Base-by-base conservation (phyloP, 2,113 vertebrate species). In the Deroptyus accipitrinus region DNA sequence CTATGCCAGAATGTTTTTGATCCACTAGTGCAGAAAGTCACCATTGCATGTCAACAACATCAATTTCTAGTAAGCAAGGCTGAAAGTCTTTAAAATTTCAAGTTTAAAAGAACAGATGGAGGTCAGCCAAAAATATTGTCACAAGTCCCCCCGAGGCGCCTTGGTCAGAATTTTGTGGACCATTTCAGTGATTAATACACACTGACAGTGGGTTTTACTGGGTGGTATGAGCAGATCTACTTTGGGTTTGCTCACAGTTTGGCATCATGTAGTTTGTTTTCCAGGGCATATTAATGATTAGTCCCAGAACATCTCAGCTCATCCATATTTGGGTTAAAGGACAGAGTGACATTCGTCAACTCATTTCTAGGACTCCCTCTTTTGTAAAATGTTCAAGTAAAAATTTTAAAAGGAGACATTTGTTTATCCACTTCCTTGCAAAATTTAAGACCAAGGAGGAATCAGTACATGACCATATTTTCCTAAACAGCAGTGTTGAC, bases 31-130 rank as follows among this genome's bases (percentile, higher is more conserved):
- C 28, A 51, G 67, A 73, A 61, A 49, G 6, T 79, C 63, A 52
- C 9, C 1, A 0, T 2, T 4, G 1, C 9, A 17, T n/a, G 11
- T 54, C 1, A 1, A 66, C 5, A 1, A 90, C 28, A 74, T 30
- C n/a, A 59, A 54, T 28, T 44, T 31, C 14, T 44, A 23, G 30
- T 33, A 81, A 77, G 17, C 11, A 94, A 67, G 19, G 9, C 14
- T 83, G 79, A 74, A 92, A 77, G 9, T 62, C 42, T 93, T 86
- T 77, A 8, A 72, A 75, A 91, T 76, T 59, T 92, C n/a, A 81
- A 77, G 17, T 80, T 90, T 69, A 57, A 86, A 83, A 70, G n/a
- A 94, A 49, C 37, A 70, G 44, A 88, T 59, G 48, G 39, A 91
- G 14, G 39, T 70, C 73, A 91, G 85, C 23, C 57, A 79, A 88